Base-by-base conservation (phyloP, 1,140 invertebrate genomes). In the Caenorhabditis latens region DNA sequence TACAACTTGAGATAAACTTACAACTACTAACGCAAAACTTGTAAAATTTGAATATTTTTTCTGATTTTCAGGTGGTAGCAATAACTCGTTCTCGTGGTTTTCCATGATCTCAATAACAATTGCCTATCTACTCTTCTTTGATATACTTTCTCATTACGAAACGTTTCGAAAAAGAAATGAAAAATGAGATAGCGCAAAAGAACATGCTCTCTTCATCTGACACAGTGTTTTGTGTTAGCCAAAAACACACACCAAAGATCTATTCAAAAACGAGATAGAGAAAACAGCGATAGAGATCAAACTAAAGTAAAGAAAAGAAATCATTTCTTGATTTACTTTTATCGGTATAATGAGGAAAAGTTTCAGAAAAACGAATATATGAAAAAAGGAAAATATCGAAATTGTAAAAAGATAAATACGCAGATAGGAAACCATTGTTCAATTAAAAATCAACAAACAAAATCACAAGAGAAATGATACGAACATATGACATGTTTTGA, bases 141-240 rank as follows among this genome's bases (percentile, higher is more conserved):
- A 95, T 63, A 32, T 58, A 24, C 32, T 63, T 14, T 32, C 24
- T 63, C 21, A 63, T 58, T 63, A 63, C 61, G 61, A 40, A 63
- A 9, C 21, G n/a, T 21, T 63, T 63, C 61, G 61, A 63, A 63
- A 63, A 63, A 63, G 94, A 86, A 96, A 91, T 91, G 96, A 96
- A 16, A 61, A 42, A 48, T 24, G 53, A 13, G 53, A 94, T n/a
- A 87, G 84, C 32, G 46, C 53, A 14, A 87, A 58, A 58, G 21
- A 32, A 63, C 24, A 63, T 24, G 14, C 61, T 13, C 61, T 63
- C 61, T 63, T 63, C 32, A 63, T n/a, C 24, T 32, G 24, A 63
- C 61, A 63, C 40, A 13, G 61, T 63, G 61, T 63, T 24, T 63
- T 24, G 61, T 63, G 61, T 9, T 32, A 40, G 61, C 61, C 61